Evolutionary conservation across 2,888 invertebrate species (phyloP).

Genomic region (Perdita meconis): DNA sequence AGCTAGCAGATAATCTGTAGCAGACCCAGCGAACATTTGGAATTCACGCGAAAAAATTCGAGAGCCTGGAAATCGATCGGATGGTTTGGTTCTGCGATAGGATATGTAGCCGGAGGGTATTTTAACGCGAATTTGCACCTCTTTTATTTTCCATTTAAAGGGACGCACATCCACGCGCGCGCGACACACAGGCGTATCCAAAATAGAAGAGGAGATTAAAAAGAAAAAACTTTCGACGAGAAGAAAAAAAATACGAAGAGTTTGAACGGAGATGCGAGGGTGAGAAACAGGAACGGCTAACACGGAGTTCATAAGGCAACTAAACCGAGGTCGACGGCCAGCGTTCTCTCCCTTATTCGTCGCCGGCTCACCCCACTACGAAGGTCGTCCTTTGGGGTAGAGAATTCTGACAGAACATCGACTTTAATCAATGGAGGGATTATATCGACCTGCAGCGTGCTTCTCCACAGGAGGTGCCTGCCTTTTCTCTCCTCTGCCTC

Average conservation of each 20-base stretch:
- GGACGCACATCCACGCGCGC: not conserved
- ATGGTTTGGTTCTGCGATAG: not conserved
- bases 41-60: conserved; percentile 2
- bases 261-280: conserved; percentile 14
- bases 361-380: conserved; percentile 43
- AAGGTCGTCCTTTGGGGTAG: conserved; percentile 54
- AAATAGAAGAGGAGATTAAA: not conserved
- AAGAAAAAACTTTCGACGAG: not conserved
- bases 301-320: conserved; percentile 63
- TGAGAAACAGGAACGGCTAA: conserved; percentile 39
- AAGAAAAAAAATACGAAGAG: not conserved
- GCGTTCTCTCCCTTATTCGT: conserved; percentile 54
- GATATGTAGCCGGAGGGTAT: not conserved
- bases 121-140: not conserved
- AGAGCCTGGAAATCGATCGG: conserved; percentile 15
- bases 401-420: conserved; percentile 64
- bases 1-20: too few relatives aligned
- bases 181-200: not conserved
- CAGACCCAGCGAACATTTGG: not conserved
- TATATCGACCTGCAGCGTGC: conserved; percentile 49
- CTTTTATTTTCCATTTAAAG: not conserved
- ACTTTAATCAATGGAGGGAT: conserved; percentile 69
- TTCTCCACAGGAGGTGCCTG: conserved; percentile 1
- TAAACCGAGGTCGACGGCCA: conserved; percentile 69
- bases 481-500: conserved; percentile 1